phyloP scores from a whole-genome alignment of 2,797 vertebrate species.

The Channallabes apus region DNA sequence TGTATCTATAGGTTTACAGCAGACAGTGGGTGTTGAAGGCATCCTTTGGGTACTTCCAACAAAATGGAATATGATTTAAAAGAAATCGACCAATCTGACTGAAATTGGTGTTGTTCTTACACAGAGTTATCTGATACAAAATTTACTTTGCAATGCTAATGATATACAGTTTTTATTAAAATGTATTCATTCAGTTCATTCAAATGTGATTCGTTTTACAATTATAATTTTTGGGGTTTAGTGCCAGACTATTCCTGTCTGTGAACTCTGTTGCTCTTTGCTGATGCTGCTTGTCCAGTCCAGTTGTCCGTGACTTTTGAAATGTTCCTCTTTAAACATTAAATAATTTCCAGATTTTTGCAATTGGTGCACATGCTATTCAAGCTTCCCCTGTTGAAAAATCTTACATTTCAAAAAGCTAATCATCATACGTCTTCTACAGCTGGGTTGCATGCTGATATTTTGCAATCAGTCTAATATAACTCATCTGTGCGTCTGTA shows the following conservation, averaged over 20 bases:
- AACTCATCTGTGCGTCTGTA: neutral
- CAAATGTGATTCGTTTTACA: neutral
- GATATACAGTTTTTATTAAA: neutral
- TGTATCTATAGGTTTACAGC: neutral
- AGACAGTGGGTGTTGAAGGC: neutral
- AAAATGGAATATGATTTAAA: neutral
- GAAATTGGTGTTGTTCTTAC: neutral
- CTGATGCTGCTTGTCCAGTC: neutral
- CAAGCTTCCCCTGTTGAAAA: neutral
- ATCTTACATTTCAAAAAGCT: neutral
- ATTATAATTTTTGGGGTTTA: neutral
- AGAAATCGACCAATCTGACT: neutral
- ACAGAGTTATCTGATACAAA: neutral
- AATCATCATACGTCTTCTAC: neutral
- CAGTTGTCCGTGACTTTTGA: no score
- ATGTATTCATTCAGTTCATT: neutral
- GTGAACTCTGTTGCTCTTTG: neutral
- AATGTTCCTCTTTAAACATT: neutral
- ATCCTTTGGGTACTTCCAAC: neutral
- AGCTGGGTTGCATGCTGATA: neutral
- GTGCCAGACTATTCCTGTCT: neutral
- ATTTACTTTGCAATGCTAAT: neutral
- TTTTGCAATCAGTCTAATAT: neutral
- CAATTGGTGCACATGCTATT: neutral
- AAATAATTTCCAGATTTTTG: neutral